A percentile compares a stretch with the other conserved stretches of the same genome.
Conservation (phyloP, 23 tunicate species). For the Styela clava region DNA sequence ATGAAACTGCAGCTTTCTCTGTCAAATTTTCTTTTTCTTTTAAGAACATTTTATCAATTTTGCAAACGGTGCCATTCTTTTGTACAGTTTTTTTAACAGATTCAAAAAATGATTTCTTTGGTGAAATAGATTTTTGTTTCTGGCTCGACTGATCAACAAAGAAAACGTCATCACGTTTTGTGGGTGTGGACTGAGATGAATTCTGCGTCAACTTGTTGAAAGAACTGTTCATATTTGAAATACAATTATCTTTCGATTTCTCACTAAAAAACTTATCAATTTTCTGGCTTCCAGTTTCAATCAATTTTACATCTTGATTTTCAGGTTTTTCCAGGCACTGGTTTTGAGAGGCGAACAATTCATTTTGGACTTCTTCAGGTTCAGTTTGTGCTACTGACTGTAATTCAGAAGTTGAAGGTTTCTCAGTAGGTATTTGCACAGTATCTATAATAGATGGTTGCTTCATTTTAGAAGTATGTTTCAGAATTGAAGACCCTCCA, state of each 20-base stretch:
- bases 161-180: neutral
- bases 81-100: constrained; percentile 5
- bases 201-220: neutral
- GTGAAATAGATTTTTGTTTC: neutral
- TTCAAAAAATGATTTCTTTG: constrained; percentile 2
- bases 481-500: neutral
- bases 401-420: neutral
- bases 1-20: neutral
- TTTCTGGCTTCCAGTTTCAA: neutral
- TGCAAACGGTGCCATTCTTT: constrained; percentile 15
- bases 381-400: too few relatives aligned
- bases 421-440: neutral
- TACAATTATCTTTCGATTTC: neutral
- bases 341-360: too few relatives aligned
- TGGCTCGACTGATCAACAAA: neutral
- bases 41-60: constrained; percentile 35
- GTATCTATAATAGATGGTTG: neutral
- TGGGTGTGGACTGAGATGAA: neutral
- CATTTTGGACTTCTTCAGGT: too few relatives aligned
- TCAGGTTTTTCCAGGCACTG: too few relatives aligned
- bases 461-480: neutral
- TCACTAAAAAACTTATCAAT: neutral
- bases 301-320: too few relatives aligned
- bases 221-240: neutral
- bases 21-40: neutral